These are phyloP conservation scores for Pachydiplax longipennis DNA, from an alignment of 2,888 invertebrate species.

Conservation along the genomic window DNA sequence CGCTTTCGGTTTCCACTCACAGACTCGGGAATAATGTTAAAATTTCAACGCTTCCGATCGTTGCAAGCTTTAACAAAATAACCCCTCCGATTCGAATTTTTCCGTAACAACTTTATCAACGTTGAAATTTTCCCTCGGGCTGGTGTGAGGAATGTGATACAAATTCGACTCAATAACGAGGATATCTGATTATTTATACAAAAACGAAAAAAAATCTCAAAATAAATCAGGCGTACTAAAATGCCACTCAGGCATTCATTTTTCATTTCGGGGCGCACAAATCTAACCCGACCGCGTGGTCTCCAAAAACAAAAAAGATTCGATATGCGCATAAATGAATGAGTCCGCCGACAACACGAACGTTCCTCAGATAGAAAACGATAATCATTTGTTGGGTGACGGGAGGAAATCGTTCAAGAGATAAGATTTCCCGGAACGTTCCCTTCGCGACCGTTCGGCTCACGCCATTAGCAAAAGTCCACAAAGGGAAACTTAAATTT, in stretches of 20 bases:
- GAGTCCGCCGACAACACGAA: conserved; percentile 17
- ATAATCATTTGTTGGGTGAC: conserved; percentile 23
- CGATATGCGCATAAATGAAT: background rate
- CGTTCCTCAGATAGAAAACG: background rate
- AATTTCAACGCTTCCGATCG: too few relatives aligned
- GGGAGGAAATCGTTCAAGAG: conserved; percentile 27
- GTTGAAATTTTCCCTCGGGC: too few relatives aligned
- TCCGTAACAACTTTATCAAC: too few relatives aligned
- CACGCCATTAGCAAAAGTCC: conserved; percentile 29
- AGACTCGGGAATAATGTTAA: too few relatives aligned
- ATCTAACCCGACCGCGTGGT: background rate
- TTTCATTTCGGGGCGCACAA: background rate
- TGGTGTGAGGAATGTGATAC: too few relatives aligned
- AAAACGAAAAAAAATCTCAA: too few relatives aligned
- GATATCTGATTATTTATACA: too few relatives aligned
- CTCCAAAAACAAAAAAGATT: background rate
- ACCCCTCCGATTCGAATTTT: too few relatives aligned
- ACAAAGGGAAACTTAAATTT: conserved; percentile 11
- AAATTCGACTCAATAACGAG: too few relatives aligned
- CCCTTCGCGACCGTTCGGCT: background rate
- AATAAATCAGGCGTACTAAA: too few relatives aligned
- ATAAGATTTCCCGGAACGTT: conserved; percentile 15
- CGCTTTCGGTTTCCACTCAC: too few relatives aligned
- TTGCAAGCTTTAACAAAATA: too few relatives aligned
- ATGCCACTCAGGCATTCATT: background rate